Conservation (phyloP, 2,113 vertebrate species). For the Pardalotus punctatus region DNA sequence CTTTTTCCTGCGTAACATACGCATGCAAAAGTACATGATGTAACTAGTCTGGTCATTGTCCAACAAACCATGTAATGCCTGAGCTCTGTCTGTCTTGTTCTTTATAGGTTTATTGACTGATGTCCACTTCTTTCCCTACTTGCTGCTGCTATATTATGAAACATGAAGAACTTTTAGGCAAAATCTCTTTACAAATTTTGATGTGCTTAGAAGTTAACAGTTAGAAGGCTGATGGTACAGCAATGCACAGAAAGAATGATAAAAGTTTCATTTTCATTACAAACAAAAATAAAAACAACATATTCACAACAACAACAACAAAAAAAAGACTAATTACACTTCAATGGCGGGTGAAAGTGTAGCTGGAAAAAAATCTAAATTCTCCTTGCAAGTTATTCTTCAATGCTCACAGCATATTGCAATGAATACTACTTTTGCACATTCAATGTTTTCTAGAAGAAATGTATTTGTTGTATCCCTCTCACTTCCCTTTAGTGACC, state of each 20-base stretch:
- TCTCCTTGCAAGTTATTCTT: background rate
- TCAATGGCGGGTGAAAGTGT: background rate
- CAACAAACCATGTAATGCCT: rapidly evolving
- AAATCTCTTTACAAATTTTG: background rate
- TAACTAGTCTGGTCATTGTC: background rate
- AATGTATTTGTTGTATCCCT: background rate
- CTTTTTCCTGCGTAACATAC: background rate
- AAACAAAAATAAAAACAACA: background rate
- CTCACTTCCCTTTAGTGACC: background rate
- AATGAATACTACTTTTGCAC: background rate
- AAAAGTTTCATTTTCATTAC: background rate
- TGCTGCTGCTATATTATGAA: background rate
- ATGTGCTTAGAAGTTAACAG: background rate
- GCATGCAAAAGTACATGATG: background rate
- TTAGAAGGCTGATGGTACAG: background rate
- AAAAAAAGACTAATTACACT: background rate
- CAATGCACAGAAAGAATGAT: background rate
- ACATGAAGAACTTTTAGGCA: background rate
- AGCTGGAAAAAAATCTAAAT: background rate
- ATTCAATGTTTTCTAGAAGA: background rate
- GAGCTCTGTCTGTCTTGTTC: background rate
- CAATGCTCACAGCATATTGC: background rate
- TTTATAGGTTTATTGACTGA: background rate
- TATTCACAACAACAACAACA: background rate
- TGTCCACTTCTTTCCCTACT: background rate